Conservation (phyloP, 2,888 invertebrate species). For the Apamea sordens region DNA sequence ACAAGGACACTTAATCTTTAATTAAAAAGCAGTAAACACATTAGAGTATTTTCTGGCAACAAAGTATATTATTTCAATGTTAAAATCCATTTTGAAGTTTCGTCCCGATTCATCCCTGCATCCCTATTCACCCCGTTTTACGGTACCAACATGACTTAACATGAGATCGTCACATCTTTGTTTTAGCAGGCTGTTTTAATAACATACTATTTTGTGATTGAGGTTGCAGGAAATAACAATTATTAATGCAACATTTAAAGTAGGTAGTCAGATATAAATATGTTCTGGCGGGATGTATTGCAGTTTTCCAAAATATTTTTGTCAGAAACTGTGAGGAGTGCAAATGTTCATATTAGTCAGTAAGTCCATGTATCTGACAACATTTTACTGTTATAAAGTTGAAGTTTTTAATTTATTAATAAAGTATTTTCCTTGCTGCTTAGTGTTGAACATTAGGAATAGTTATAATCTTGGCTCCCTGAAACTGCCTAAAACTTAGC, state of each 20-base stretch:
- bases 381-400: neutral
- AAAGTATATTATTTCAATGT: no score
- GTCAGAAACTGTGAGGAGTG: neutral
- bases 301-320: neutral
- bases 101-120: no score
- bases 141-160: no score
- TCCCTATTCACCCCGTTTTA: no score
- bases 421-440: neutral
- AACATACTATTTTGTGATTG: neutral
- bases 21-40: no score
- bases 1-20: no score
- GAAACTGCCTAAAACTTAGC: neutral
- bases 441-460: neutral
- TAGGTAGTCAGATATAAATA: neutral
- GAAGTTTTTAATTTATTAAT: neutral
- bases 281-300: fast-evolving
- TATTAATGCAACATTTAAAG: neutral
- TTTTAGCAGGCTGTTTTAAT: neutral
- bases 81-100: no score
- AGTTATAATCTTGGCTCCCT: neutral
- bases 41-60: no score
- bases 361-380: neutral
- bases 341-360: neutral
- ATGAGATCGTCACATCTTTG: neutral
- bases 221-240: neutral